Percentiles rank a stretch among this genome's conserved stretches.
These are phyloP conservation scores for Chrysogorgia sp. DNA, from an alignment of 92 coral and sea anemone genomes.

Conservation along the genomic window DNA sequence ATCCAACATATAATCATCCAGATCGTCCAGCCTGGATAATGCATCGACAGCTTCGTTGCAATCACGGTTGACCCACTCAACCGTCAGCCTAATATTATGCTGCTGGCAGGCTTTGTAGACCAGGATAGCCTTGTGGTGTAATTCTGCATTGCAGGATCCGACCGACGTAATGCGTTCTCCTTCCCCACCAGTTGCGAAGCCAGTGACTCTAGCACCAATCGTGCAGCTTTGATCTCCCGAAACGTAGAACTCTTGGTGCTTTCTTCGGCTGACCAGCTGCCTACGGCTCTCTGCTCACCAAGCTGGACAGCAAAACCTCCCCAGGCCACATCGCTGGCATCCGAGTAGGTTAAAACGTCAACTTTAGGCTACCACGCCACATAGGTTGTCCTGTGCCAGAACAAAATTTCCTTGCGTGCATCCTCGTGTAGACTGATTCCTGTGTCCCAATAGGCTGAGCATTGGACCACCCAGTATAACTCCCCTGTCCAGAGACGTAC, in stretches of 20 bases:
- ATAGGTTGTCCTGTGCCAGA: constrained; percentile 42
- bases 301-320: constrained; percentile 61
- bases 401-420: constrained; percentile 15
- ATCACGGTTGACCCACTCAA: constrained; percentile 61
- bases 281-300: constrained; percentile 55
- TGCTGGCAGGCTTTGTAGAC: constrained; percentile 61
- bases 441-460: constrained; percentile 54
- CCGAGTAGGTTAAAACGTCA: constrained; percentile 61
- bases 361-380: constrained; percentile 55
- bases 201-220: constrained; percentile 43
- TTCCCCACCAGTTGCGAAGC: constrained; percentile 41
- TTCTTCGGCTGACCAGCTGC: constrained; percentile 63
- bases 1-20: constrained; percentile 58
- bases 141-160: constrained; percentile 56
- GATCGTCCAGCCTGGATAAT: constrained; percentile 53
- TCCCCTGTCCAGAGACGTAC: constrained; percentile 63
- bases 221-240: constrained; percentile 52
- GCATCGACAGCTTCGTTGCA: constrained; percentile 50
- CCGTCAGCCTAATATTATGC: constrained; percentile 55
- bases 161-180: constrained; percentile 53
- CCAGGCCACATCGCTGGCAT: constrained; percentile 68
- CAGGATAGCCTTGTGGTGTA: constrained; percentile 59
- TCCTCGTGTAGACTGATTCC: not conserved
- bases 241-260: constrained; percentile 52
- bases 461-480: constrained; percentile 40